Conservation (phyloP, 2,113 vertebrate genomes). For the Epinephelus cyanopodus region DNA sequence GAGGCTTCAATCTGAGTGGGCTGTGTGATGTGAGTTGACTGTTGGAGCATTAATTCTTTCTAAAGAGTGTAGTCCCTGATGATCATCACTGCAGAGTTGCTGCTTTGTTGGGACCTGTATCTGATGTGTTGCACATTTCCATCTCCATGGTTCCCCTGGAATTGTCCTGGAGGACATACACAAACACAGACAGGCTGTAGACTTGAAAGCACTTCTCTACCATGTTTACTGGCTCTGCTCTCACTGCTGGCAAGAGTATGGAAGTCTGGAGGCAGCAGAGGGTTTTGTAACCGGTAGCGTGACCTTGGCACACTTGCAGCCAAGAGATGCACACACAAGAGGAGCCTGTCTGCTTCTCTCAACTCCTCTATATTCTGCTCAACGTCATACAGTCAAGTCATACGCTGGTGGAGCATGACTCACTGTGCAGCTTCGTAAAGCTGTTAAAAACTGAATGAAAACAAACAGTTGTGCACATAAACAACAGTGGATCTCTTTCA, state of each 20-base stretch:
- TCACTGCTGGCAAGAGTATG: conserved; percentile 23
- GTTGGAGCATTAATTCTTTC: background rate
- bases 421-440: background rate
- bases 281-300: conserved; percentile 34
- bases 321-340: conserved; percentile 3
- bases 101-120: background rate
- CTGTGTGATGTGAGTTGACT: background rate
- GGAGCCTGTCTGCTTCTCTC: conserved; percentile 43
- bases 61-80: background rate
- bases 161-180: conserved; percentile 20
- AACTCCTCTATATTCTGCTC: conserved; percentile 59
- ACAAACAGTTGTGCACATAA: background rate
- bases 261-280: conserved; percentile 48
- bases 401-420: conserved; percentile 14
- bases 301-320: conserved; percentile 46
- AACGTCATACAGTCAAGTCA: conserved; percentile 11
- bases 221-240: conserved; percentile 42
- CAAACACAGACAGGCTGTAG: conserved; percentile 54
- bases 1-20: background rate
- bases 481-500: background rate
- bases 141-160: conserved; percentile 43
- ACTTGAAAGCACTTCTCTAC: conserved; percentile 50
- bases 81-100: conserved; percentile 8
- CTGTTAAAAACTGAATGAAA: conserved; percentile 14
- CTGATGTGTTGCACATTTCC: background rate